Percentiles rank a stretch among this genome's conserved stretches.
Conservation (phyloP, 2,888 invertebrate genomes). For the Drosophila phalerata region DNA sequence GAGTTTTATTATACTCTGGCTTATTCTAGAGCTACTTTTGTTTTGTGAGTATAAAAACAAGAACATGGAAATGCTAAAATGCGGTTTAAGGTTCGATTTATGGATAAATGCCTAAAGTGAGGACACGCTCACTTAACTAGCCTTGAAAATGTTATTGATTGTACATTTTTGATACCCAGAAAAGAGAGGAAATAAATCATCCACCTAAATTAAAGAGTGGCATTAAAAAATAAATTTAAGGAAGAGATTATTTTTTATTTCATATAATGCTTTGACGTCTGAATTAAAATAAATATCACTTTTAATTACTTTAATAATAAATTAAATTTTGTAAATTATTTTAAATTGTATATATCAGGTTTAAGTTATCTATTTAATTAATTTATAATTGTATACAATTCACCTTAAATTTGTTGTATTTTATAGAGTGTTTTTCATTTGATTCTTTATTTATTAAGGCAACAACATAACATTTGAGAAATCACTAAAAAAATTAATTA, state of each 20-base stretch:
- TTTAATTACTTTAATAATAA: no score
- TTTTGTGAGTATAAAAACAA: conserved; percentile 29
- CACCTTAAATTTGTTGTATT: no score
- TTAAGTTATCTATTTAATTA: no score
- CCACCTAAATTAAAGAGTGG: neutral
- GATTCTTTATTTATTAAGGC: neutral
- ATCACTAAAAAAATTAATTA: conserved; percentile 1
- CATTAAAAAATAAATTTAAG: no score
- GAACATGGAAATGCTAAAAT: neutral
- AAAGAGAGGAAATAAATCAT: conserved; percentile 1
- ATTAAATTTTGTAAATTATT: no score
- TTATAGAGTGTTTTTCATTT: neutral
- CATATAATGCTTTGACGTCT: no score
- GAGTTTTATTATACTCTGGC: conserved; percentile 13
- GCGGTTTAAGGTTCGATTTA: conserved; percentile 10
- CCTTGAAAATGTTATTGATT: conserved; percentile 9
- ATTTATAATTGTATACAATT: no score
- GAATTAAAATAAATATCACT: no score
- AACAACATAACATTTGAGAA: neutral
- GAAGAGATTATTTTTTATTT: no score
- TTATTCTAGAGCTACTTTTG: conserved; percentile 11
- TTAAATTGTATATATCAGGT: no score
- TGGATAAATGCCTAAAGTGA: conserved; percentile 5
- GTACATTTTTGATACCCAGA: neutral
- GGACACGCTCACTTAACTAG: neutral